Percentiles rank a stretch among this genome's conserved stretches.
These are phyloP conservation scores for Ornithoptera priamus DNA, from an alignment of 2,888 invertebrate genomes.

Conservation along the genomic window DNA sequence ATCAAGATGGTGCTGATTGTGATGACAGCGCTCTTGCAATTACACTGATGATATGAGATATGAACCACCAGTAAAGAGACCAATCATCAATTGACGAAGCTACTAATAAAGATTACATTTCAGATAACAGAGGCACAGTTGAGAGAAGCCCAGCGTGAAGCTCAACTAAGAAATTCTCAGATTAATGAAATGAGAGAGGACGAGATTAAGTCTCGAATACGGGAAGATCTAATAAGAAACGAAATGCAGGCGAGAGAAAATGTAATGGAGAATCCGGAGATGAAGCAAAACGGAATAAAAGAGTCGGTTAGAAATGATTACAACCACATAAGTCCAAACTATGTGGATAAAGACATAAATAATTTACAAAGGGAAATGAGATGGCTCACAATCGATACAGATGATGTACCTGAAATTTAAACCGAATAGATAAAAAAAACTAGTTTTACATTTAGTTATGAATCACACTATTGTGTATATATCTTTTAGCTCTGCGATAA, in stretches of 20 bases:
- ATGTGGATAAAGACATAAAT: slow-evolving; percentile 30
- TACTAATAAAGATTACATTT: background rate
- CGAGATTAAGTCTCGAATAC: slow-evolving; percentile 13
- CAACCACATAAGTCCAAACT: slow-evolving; percentile 22
- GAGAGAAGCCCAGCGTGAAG: slow-evolving; percentile 25
- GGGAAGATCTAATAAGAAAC: slow-evolving; percentile 11
- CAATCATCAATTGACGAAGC: background rate
- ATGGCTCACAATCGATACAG: slow-evolving; percentile 35
- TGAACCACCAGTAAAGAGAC: no score
- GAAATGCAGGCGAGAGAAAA: slow-evolving; percentile 2
- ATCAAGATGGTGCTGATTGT: no score
- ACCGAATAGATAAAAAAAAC: background rate
- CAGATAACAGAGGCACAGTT: slow-evolving; percentile 24
- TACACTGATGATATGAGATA: no score
- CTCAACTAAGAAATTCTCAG: slow-evolving; percentile 1
- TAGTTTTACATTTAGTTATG: background rate
- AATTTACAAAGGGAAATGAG: slow-evolving; percentile 32
- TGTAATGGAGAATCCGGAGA: slow-evolving; percentile 2
- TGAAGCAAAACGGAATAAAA: slow-evolving; percentile 5
- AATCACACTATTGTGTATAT: no score
- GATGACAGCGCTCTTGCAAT: no score
- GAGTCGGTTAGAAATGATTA: background rate
- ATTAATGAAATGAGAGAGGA: slow-evolving; percentile 20
- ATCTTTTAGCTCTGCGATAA: no score
- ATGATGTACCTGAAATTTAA: slow-evolving; percentile 23